Evolutionary conservation across 2,113 vertebrate species (phyloP).

Genomic region (Aspiorhynchus laticeps): DNA sequence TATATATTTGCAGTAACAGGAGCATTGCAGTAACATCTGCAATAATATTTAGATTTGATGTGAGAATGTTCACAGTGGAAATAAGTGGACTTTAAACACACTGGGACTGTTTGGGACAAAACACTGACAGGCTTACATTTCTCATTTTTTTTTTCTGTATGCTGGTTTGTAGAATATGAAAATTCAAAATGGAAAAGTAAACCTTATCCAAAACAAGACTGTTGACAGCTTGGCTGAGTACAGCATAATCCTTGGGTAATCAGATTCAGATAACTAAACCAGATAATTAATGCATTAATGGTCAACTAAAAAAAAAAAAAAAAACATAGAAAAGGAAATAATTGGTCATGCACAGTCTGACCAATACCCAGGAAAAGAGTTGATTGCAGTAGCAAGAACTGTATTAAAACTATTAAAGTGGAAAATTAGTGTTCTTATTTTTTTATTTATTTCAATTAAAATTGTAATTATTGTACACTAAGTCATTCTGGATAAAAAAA

Average conservation of each 20-base stretch:
- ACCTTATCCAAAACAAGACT: too few species aligned
- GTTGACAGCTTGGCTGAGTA: neutral
- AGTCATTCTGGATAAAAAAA: conserved; percentile 9
- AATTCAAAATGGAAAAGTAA: neutral
- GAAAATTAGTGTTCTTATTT: conserved; percentile 15
- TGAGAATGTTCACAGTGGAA: neutral
- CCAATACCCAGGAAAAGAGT: conserved; percentile 59
- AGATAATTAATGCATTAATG: neutral
- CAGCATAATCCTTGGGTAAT: neutral
- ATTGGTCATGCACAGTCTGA: conserved; percentile 58
- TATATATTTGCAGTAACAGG: neutral
- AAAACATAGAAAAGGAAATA: conserved; percentile 10
- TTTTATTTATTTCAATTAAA: neutral
- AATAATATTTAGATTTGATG: neutral
- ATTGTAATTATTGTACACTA: neutral
- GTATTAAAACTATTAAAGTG: conserved; percentile 66
- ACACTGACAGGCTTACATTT: neutral
- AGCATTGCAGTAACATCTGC: neutral
- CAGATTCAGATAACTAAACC: neutral
- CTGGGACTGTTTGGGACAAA: neutral
- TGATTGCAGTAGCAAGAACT: conserved; percentile 62
- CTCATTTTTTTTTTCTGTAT: neutral
- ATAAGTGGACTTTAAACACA: neutral
- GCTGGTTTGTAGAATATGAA: neutral
- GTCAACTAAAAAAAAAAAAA: neutral